phyloP scores from a whole-genome alignment of 2,888 invertebrate species.

The Himalopsyche anomala region DNA sequence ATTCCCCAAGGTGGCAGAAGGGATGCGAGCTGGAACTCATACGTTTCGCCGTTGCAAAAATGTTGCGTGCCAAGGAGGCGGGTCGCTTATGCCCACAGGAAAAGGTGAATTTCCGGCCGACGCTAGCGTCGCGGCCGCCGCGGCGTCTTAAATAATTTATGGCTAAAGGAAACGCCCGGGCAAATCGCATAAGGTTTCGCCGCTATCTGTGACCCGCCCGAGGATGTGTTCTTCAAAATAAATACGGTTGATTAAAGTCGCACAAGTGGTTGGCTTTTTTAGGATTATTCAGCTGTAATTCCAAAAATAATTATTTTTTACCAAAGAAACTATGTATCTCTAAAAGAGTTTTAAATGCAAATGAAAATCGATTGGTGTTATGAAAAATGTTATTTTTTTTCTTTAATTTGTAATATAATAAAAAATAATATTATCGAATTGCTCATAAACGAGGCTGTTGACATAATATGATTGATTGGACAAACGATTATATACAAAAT shows the following conservation, averaged over 20 bases:
- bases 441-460: too few species aligned
- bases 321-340: too few species aligned
- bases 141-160: constrained; percentile 63
- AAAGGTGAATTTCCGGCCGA: constrained; percentile 63
- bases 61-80: constrained; percentile 58
- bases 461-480: too few species aligned
- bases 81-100: constrained; percentile 58
- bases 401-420: too few species aligned
- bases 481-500: too few species aligned
- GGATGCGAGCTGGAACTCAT: constrained; percentile 14
- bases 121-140: constrained; percentile 50
- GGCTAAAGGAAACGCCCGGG: constrained; percentile 60
- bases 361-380: too few species aligned
- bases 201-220: constrained; percentile 31
- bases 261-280: constrained; percentile 36
- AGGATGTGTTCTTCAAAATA: constrained; percentile 42
- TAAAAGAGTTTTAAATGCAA: too few species aligned
- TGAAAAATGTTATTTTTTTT: too few species aligned
- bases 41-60: constrained; percentile 47
- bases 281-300: too few species aligned
- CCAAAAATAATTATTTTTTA: too few species aligned
- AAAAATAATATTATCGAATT: too few species aligned
- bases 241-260: constrained; percentile 17
- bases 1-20: constrained; percentile 34
- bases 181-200: constrained; percentile 55